Conservation (phyloP, 1,140 invertebrate genomes). For the Tenebrio molitor region DNA sequence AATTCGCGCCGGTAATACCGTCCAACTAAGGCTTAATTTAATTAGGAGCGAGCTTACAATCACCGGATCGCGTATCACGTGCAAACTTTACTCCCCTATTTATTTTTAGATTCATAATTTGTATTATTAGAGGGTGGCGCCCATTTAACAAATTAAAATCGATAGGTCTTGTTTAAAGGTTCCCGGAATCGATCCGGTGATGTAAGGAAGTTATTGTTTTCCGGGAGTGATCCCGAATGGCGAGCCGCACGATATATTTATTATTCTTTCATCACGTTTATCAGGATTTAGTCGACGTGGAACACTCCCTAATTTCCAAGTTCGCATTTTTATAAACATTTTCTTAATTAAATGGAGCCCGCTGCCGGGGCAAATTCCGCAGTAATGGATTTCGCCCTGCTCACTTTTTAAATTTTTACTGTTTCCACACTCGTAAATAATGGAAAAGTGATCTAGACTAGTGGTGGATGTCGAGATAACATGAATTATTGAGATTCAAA, state of each 20-base stretch:
- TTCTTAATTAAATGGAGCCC: constrained; percentile 8
- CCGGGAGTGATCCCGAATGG: constrained; percentile 3
- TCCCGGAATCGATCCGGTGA: constrained; percentile 31
- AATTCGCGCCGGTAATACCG: not conserved
- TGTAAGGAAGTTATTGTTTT: constrained; percentile 35
- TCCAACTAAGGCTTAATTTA: constrained; percentile 1
- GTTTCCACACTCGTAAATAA: not conserved
- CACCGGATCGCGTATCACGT: not conserved
- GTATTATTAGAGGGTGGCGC: constrained; percentile 20
- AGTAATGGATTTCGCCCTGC: no score
- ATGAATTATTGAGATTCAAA: constrained; percentile 23
- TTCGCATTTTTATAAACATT: not conserved
- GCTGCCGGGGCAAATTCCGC: not conserved
- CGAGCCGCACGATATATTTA: constrained; percentile 14
- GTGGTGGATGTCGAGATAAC: constrained; percentile 11
- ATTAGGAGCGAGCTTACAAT: not conserved
- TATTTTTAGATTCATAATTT: constrained; percentile 38
- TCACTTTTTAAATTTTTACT: constrained; percentile 4
- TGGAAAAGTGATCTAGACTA: constrained; percentile 24
- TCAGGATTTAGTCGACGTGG: not conserved
- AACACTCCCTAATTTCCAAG: not conserved
- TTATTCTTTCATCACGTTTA: constrained; percentile 1
- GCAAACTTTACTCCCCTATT: not conserved
- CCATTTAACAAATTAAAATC: constrained; percentile 41
- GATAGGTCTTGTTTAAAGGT: constrained; percentile 37